Evolutionary conservation across 2,888 invertebrate genomes (phyloP).

Genomic region (Gnatocerus cornutus): DNA sequence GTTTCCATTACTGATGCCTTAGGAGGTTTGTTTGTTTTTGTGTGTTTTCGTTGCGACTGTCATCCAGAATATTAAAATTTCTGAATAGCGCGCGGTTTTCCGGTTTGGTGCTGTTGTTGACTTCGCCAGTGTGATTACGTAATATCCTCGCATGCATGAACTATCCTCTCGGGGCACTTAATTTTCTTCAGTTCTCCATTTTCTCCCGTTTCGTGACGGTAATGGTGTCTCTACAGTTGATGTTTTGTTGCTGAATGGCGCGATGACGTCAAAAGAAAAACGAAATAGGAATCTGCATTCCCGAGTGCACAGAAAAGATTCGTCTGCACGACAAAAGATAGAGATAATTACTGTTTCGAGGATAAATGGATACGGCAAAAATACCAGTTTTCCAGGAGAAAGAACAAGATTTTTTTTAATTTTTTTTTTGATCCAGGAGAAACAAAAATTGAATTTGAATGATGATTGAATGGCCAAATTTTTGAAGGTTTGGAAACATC

Average conservation of each 20-base stretch:
- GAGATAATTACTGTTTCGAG: too few relatives aligned
- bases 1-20: conserved; percentile 36
- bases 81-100: conserved; percentile 31
- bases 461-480: too few relatives aligned
- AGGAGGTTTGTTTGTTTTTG: conserved; percentile 36
- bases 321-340: too few relatives aligned
- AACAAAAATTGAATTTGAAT: too few relatives aligned
- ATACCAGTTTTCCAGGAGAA: too few relatives aligned
- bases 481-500: too few relatives aligned
- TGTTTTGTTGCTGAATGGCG: background rate
- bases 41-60: conserved; percentile 39
- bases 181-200: conserved; percentile 67
- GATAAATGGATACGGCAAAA: too few relatives aligned
- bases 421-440: too few relatives aligned
- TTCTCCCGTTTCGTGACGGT: conserved; percentile 60
- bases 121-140: conserved; percentile 61
- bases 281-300: background rate
- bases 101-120: conserved; percentile 34
- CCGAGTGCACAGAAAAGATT: too few relatives aligned
- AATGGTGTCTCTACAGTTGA: conserved; percentile 24
- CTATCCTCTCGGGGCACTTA: conserved; percentile 63
- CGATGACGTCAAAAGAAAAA: background rate
- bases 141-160: conserved; percentile 61
- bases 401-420: too few relatives aligned
- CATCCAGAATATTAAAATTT: conserved; percentile 36